Evolutionary conservation across 2,888 invertebrate species (phyloP), one percentile per base, ranked within the genome.

Genomic region (Lagria hirta): DNA sequence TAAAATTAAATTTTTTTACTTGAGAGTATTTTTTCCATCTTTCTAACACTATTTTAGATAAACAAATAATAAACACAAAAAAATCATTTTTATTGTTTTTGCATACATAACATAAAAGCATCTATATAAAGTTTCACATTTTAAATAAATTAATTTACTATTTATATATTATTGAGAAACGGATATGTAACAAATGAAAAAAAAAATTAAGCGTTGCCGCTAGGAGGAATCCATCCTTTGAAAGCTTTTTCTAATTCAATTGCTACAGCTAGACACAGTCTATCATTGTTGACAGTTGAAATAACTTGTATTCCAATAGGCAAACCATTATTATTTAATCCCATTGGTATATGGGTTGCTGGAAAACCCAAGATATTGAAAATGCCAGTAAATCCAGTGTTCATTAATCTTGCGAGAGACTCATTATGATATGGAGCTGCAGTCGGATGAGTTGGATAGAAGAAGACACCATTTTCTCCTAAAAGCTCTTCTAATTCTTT

Each of bases 221-320:
- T 30, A 4, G 87, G 87, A 52, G 84, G 80, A 15, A 81, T 76
- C 95, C 95, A 95, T 7, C 96, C 96, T 12, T 93, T 94, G 64
- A 95, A 94, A 2, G 83, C 86, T 58, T 82, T 82, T 62, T 94
- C 92, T 37, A 97, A 70, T 66, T 93, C 92, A 61, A 83, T 79
- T 3, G 96, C 96, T 1, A 95, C 84, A 3, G 93, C 90, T 34
- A 98, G 70, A 55, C 91, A 88, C 35, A 93, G 68, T 48, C 86
- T 82, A 70, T 97, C 96, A 60, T 90, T 86, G 64, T 88, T 80
- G 48, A 84, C 79, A 49, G 85, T 86, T 3, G 86, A 85, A 27
- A 95, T 79, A 1, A 92, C 84, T 74, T 95, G 95, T 37, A 95
- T 74, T 12, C 95, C 95, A 49, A 95, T 78, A 0, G 95, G 95